Evolutionary conservation across 2,113 vertebrate species (phyloP).

Genomic region (Platysternon megacephalum): DNA sequence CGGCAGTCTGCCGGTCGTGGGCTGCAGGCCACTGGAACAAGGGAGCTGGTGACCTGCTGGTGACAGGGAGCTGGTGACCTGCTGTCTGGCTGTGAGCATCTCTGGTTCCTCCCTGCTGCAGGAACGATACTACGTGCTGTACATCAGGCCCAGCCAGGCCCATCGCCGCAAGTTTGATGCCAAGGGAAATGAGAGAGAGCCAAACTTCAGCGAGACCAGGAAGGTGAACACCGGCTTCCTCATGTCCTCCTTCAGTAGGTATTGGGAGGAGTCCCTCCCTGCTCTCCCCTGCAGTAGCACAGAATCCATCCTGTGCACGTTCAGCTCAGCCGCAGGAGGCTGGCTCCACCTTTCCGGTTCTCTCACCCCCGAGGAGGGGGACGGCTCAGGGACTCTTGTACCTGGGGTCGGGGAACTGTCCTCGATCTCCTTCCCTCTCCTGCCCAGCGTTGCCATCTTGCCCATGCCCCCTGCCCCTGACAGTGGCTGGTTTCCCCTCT

Average conservation of each 20-base stretch:
- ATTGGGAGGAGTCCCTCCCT: background rate
- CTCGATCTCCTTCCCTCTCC: background rate
- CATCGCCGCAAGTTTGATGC: slow-evolving; percentile 85
- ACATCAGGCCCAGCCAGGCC: slow-evolving; percentile 80
- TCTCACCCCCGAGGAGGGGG: background rate
- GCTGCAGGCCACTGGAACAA: background rate
- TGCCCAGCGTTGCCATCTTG: too few relatives aligned
- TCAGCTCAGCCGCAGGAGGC: background rate
- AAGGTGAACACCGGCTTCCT: slow-evolving; percentile 92
- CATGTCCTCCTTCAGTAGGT: slow-evolving; percentile 92
- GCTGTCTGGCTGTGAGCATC: background rate
- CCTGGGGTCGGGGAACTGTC: background rate
- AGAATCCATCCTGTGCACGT: background rate
- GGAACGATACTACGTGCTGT: slow-evolving; percentile 86
- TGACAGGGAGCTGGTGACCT: background rate
- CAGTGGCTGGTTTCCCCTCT: background rate
- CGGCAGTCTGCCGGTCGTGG: background rate
- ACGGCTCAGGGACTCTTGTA: too few relatives aligned
- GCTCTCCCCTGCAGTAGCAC: too few relatives aligned
- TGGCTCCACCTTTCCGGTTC: background rate
- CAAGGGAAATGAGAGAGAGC: slow-evolving; percentile 86
- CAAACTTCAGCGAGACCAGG: slow-evolving; percentile 87
- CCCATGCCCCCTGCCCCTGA: too few relatives aligned
- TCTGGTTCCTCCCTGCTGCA: slow-evolving; percentile 37
- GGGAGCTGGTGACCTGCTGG: background rate